These are phyloP conservation scores for Polyergus mexicanus DNA, from an alignment of 1,140 invertebrate species.

Conservation along the genomic window DNA sequence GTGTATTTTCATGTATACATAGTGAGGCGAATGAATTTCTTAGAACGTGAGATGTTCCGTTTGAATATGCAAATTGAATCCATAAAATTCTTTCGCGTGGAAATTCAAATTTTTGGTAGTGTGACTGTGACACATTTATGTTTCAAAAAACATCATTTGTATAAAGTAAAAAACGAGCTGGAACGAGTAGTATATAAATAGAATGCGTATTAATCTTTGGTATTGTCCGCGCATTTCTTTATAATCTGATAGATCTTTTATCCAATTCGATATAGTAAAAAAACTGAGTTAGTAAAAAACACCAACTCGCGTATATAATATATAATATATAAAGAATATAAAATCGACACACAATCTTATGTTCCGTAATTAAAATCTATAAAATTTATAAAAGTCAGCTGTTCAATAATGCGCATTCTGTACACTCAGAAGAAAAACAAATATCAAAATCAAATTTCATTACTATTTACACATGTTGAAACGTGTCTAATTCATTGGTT, in stretches of 20 bases:
- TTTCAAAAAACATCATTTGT: slow-evolving; percentile 24
- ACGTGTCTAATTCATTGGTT: slow-evolving; percentile 81
- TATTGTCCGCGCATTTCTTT: slow-evolving; percentile 4
- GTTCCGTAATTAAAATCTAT: slow-evolving; percentile 13
- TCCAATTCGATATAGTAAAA: slow-evolving; percentile 37
- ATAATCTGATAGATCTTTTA: neutral
- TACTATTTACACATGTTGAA: slow-evolving; percentile 77
- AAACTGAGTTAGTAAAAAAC: neutral
- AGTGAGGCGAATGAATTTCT: slow-evolving; percentile 3
- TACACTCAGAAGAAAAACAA: slow-evolving; percentile 28
- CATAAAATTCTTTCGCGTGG: neutral
- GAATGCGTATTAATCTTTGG: slow-evolving; percentile 7
- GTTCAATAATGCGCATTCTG: slow-evolving; percentile 43
- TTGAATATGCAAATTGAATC: slow-evolving; percentile 13
- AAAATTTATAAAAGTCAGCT: slow-evolving; percentile 18
- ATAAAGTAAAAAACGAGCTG: slow-evolving; percentile 28
- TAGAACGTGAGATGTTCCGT: slow-evolving; percentile 40
- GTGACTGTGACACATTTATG: neutral
- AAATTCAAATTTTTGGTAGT: neutral
- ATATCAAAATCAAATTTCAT: neutral
- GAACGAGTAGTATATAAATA: slow-evolving; percentile 4
- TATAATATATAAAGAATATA: slow-evolving; percentile 27
- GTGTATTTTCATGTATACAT: slow-evolving; percentile 33
- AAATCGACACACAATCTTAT: slow-evolving; percentile 46
- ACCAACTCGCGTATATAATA: neutral